A percentile compares a stretch with the other conserved stretches of the same genome.
Conservation (phyloP, 2,888 invertebrate species). For the Exocentrus adspersus region DNA sequence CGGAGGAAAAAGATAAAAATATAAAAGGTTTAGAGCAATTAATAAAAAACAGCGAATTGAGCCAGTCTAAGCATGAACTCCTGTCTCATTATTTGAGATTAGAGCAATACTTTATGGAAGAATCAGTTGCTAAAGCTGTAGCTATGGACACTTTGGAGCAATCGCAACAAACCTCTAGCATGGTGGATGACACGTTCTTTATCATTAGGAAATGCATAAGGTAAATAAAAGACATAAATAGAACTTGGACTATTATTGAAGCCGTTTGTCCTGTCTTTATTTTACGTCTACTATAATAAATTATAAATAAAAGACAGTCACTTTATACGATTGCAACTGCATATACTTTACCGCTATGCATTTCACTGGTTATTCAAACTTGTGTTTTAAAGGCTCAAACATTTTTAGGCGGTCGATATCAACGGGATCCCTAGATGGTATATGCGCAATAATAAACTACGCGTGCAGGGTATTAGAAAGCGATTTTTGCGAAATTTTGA, state of each 20-base stretch:
- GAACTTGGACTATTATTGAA: too few species aligned
- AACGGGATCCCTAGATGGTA: conserved; percentile 92
- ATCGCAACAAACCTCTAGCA: conserved; percentile 84
- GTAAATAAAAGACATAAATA: too few species aligned
- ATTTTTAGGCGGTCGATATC: conserved; percentile 82
- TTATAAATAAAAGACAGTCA: too few species aligned
- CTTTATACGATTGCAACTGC: too few species aligned
- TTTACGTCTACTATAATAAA: too few species aligned
- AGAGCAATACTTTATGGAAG: conserved; percentile 95
- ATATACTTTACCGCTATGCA: too few species aligned
- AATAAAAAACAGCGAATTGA: conserved; percentile 77
- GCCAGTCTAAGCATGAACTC: conserved; percentile 81
- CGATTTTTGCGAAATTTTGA: conserved; percentile 79
- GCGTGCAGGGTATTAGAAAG: conserved; percentile 88
- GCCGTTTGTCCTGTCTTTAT: too few species aligned
- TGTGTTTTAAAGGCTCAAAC: neutral
- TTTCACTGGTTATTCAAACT: too few species aligned
- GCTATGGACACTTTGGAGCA: conserved; percentile 79
- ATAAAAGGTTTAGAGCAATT: conserved; percentile 70
- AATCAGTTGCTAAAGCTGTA: conserved; percentile 92
- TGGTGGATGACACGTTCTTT: conserved; percentile 98
- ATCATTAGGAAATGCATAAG: conserved; percentile 94
- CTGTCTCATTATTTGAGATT: conserved; percentile 89
- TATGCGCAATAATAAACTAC: conserved; percentile 96
- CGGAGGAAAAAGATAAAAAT: conserved; percentile 63